phyloP scores from a whole-genome alignment of 2,113 vertebrate species.

The Butastur rufipennis region DNA sequence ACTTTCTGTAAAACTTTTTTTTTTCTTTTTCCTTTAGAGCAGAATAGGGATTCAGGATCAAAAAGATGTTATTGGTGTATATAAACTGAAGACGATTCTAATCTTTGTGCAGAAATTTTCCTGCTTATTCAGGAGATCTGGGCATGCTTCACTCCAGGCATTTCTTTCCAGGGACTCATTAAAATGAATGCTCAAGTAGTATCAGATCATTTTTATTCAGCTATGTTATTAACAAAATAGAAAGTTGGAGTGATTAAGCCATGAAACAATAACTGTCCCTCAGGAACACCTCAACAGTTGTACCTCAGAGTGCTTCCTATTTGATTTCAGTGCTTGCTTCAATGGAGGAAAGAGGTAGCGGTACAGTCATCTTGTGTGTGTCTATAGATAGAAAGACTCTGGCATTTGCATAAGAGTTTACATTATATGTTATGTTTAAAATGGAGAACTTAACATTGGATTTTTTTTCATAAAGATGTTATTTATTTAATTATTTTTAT shows the following conservation, averaged over 20 bases:
- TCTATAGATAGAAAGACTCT: neutral
- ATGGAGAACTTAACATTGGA: fast-evolving
- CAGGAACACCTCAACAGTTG: neutral
- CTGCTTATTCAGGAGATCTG: neutral
- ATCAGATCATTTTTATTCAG: constrained; percentile 1
- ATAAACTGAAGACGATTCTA: neutral
- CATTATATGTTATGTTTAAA: neutral
- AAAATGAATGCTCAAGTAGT: neutral
- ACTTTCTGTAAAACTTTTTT: neutral
- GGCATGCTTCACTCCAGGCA: neutral
- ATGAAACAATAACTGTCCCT: neutral
- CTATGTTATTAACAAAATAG: neutral
- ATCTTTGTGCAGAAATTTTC: neutral
- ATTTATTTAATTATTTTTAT: neutral
- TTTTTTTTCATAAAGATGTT: neutral
- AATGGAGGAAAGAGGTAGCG: neutral
- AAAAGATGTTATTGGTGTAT: neutral
- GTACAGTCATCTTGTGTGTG: neutral
- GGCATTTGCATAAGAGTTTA: neutral
- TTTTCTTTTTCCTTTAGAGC: neutral
- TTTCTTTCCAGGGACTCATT: constrained; percentile 1
- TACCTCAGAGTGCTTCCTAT: neutral
- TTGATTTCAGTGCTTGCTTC: neutral
- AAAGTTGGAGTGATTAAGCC: constrained; percentile 15
- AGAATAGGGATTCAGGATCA: neutral